Conservation (phyloP, 2,113 vertebrate genomes). For the Hymenochirus boettgeri region DNA sequence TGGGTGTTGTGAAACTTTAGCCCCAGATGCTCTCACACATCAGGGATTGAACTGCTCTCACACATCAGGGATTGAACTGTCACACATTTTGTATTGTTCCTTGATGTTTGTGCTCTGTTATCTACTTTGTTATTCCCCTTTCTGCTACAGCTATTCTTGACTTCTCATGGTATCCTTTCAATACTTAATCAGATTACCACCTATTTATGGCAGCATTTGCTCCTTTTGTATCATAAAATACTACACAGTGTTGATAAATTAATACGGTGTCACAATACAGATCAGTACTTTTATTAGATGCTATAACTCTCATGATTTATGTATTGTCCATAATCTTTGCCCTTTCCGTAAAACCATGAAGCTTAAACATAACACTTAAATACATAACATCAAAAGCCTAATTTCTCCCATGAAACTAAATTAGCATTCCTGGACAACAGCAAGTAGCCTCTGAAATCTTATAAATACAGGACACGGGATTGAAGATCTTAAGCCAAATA, state of each 20-base stretch:
- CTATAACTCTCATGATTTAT: background rate
- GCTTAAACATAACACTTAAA: no score
- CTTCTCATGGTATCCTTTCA: background rate
- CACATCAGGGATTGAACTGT: background rate
- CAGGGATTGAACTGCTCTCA: background rate
- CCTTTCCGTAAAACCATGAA: background rate
- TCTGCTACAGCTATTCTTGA: background rate
- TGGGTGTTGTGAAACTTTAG: background rate
- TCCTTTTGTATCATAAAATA: background rate
- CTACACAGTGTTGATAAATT: background rate
- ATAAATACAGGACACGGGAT: no score
- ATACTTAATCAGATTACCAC: slow-evolving; percentile 1
- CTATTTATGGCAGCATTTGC: background rate
- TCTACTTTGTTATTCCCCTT: slow-evolving; percentile 3
- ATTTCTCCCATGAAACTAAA: background rate
- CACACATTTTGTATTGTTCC: background rate
- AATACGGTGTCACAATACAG: background rate
- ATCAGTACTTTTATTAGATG: background rate
- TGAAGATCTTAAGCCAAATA: no score
- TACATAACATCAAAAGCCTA: no score
- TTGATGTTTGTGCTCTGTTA: background rate
- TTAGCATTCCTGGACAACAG: no score
- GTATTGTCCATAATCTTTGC: background rate
- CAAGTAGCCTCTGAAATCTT: no score
- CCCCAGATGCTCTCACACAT: background rate